Evolutionary conservation across 2,113 vertebrate species (phyloP).

Genomic region (Bubo blakistoni): DNA sequence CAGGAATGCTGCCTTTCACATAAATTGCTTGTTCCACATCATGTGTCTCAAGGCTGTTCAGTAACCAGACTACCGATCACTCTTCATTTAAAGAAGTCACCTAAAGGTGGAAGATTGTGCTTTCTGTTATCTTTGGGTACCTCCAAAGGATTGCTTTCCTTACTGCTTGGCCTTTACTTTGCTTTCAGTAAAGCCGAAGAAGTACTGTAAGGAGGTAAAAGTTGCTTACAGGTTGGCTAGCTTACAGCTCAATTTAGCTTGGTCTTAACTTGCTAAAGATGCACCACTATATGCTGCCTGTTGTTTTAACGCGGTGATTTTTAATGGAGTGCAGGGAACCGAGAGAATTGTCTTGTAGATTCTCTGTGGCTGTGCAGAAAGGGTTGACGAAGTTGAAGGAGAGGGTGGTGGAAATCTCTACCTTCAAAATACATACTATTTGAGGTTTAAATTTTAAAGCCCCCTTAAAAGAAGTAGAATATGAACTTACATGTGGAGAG

Average conservation of each 20-base stretch:
- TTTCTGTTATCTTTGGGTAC: not conserved
- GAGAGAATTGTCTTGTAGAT: not conserved
- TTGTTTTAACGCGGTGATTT: not conserved
- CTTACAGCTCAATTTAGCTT: not conserved
- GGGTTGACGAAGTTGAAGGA: not conserved
- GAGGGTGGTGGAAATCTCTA: not conserved
- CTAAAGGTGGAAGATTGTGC: not conserved
- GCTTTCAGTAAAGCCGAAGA: not conserved
- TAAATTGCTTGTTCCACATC: not conserved
- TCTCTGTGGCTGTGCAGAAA: not conserved
- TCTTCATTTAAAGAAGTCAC: not conserved
- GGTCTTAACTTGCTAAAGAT: not conserved
- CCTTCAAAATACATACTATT: not conserved
- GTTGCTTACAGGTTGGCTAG: not conserved
- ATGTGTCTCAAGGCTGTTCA: not conserved
- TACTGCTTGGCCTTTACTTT: not conserved
- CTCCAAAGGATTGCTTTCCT: not conserved
- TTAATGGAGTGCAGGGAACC: not conserved
- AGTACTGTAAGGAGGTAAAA: not conserved
- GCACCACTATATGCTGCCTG: accelerated
- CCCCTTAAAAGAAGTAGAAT: not conserved
- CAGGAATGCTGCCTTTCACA: not conserved
- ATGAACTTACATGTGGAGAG: not conserved
- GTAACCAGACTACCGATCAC: not conserved
- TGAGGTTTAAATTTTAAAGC: not conserved